Base-by-base conservation (phyloP, 2,888 invertebrate species). In the Polydrusus pterygomalis region DNA sequence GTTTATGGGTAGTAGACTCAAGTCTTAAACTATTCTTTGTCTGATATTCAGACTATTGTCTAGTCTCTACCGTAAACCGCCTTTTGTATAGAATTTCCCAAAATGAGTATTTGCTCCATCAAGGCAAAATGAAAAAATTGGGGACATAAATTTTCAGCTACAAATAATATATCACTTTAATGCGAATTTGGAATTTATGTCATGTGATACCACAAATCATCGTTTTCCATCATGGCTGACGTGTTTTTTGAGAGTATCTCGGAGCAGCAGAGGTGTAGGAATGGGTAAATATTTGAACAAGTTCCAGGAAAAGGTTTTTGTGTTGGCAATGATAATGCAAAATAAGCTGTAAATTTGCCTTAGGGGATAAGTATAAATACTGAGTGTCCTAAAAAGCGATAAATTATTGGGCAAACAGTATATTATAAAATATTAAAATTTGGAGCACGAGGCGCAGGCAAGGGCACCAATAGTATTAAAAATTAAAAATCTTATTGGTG, bases 141-240 rank as follows among this genome's bases (percentile, higher is more conserved):
- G 43, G 38, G 54, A 38, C 64, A 71, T 71, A 71, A 71, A 71
- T 71, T 63, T 54, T 38, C 17, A 13, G 63, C 17, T 54, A 54
- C 71, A 71, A 71, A 64, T 71, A 64, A 71, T 71, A 71, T 71
- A 71, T 71, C 71, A 71, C 38, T 47, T 71, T 71, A 71, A 71
- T 71, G 71, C 63, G 71, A 64, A 64, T 71, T 71, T 71, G 63
- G 56, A 71, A 71, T 64, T 64, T 71, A 71, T 71, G 54, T 64
- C 71, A 51, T 64, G 64, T 71, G 40, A 71, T 64, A 40, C 64
- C 49, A 64, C 71, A 71, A 71, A 71, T 71, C 71, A 71, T 71
- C 63, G 47, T 71, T 71, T 54, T 30, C 69, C 63, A 63, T 70
- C 70, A 62, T 10, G 51, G 62, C 5, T 63, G 51, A 60, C 64